These are phyloP conservation scores for Drosophila differens DNA, from an alignment of 2,888 invertebrate genomes.

Conservation along the genomic window DNA sequence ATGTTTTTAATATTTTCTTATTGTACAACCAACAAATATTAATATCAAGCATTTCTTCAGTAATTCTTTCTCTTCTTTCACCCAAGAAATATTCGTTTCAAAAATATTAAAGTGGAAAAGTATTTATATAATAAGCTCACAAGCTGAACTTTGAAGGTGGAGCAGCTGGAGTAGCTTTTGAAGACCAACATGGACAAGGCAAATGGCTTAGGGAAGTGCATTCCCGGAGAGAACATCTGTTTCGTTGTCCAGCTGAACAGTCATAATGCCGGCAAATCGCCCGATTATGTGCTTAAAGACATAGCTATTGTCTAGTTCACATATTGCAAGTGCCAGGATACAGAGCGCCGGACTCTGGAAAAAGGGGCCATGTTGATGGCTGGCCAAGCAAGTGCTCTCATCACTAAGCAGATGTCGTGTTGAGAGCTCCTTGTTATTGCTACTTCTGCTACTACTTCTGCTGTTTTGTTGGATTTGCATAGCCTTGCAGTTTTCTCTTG, in stretches of 20 bases:
- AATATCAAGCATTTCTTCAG: neutral
- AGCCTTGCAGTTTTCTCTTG: slow-evolving; percentile 60
- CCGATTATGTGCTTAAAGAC: slow-evolving; percentile 72
- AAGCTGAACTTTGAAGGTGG: slow-evolving; percentile 10
- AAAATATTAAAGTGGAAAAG: neutral
- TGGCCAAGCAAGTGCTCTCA: slow-evolving; percentile 48
- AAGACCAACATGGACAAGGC: neutral
- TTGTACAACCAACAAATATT: neutral
- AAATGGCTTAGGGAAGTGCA: slow-evolving; percentile 39
- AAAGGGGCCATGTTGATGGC: slow-evolving; percentile 49
- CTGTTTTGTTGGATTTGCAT: slow-evolving; percentile 67
- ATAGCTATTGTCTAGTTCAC: slow-evolving; percentile 25
- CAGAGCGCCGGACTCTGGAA: slow-evolving; percentile 11
- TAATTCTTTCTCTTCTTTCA: neutral
- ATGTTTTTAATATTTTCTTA: neutral
- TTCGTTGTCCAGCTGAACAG: slow-evolving; percentile 23
- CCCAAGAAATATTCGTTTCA: neutral
- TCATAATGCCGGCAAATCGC: slow-evolving; percentile 77
- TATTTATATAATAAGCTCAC: neutral
- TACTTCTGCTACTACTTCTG: neutral
- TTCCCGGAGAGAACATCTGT: slow-evolving; percentile 21
- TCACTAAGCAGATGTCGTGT: slow-evolving; percentile 57
- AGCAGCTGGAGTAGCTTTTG: neutral
- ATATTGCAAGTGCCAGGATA: slow-evolving; percentile 24
- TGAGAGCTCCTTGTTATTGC: slow-evolving; percentile 59